Evolutionary conservation across 2,888 invertebrate species (phyloP).

Genomic region (Drosophila testacea): DNA sequence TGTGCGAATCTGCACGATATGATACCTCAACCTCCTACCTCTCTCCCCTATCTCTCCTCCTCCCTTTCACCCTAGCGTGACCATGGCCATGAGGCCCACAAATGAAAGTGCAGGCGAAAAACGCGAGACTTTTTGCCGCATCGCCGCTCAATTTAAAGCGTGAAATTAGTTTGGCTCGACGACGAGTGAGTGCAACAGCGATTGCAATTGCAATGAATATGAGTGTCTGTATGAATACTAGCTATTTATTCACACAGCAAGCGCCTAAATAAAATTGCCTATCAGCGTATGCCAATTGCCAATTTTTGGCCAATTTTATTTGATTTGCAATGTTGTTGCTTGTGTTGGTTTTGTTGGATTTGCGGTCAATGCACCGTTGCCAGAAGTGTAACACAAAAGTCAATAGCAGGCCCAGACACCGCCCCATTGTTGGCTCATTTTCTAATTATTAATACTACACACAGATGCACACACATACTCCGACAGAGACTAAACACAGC

Average conservation of each 20-base stretch:
- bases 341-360: constrained; percentile 7
- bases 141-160: constrained; percentile 82
- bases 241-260: constrained; percentile 30
- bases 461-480: constrained; percentile 6
- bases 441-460: constrained; percentile 72
- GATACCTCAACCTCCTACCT: not conserved
- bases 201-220: constrained; percentile 7
- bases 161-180: constrained; percentile 77
- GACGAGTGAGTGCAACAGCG: constrained; percentile 4
- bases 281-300: constrained; percentile 39
- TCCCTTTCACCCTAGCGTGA: constrained; percentile 28
- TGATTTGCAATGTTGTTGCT: constrained; percentile 4
- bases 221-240: constrained; percentile 13
- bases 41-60: not conserved
- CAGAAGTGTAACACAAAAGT: constrained; percentile 69
- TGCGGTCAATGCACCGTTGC: constrained; percentile 63
- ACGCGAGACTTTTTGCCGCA: constrained; percentile 69
- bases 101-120: constrained; percentile 59
- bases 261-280: constrained; percentile 33
- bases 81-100: constrained; percentile 45
- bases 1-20: constrained; percentile 60
- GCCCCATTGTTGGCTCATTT: constrained; percentile 68
- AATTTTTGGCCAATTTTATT: constrained; percentile 54
- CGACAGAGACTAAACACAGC: constrained; percentile 25
- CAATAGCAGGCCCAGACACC: constrained; percentile 61